Conservation (phyloP, 2,797 vertebrate genomes). For the Tenualosa thibaudeaui region DNA sequence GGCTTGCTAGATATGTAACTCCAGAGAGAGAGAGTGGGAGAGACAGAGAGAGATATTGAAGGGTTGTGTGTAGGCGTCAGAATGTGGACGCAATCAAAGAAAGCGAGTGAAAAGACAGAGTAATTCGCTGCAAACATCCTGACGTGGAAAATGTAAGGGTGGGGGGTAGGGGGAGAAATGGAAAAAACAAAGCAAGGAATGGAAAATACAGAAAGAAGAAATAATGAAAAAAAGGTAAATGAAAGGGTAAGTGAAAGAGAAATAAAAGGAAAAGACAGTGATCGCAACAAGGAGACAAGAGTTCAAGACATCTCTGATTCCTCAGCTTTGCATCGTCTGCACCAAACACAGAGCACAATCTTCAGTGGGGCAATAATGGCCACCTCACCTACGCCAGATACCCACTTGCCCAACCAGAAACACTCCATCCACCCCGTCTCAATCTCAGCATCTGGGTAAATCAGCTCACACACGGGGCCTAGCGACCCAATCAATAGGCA, state of each 20-base stretch:
- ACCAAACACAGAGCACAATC: neutral
- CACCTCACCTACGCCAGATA: neutral
- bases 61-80: neutral
- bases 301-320: neutral
- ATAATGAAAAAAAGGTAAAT: neutral
- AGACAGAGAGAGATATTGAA: neutral
- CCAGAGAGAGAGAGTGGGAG: too few species aligned
- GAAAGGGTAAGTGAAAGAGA: neutral
- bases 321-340: neutral
- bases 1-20: neutral
- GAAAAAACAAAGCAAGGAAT: neutral
- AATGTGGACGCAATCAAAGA: neutral
- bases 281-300: neutral
- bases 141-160: neutral
- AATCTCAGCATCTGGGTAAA: neutral
- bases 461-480: constrained; percentile 6
- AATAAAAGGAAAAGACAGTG: neutral
- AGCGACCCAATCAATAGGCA: constrained; percentile 40
- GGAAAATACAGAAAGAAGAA: neutral
- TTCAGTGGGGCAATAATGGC: neutral
- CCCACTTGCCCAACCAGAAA: neutral
- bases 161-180: neutral
- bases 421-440: neutral
- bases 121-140: neutral
- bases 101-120: neutral